phyloP scores from a whole-genome alignment of 2,797 vertebrate species.

The Trichosurus vulpecula region DNA sequence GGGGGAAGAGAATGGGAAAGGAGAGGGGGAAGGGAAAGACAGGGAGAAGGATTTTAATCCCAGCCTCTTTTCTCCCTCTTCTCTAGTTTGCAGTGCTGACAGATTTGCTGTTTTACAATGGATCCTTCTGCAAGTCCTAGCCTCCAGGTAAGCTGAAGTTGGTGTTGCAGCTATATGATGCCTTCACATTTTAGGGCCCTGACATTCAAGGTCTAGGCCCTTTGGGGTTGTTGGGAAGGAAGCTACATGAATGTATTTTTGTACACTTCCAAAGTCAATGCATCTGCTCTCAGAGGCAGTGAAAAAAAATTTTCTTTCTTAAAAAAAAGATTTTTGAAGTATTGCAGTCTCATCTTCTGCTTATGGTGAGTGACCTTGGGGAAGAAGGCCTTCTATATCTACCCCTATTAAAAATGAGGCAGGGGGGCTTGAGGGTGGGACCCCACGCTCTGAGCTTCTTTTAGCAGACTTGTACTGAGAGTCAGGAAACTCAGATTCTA shows the following conservation, averaged over 20 bases:
- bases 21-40: background rate
- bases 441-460: slow-evolving; percentile 65
- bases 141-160: slow-evolving; percentile 73
- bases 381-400: slow-evolving; percentile 71
- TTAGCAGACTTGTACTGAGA: background rate
- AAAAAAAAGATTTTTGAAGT: slow-evolving; percentile 63
- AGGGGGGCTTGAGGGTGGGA: background rate
- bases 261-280: background rate
- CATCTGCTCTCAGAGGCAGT: background rate
- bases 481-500: background rate
- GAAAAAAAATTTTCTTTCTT: background rate
- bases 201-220: background rate
- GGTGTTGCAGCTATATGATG: background rate
- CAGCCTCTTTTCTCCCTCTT: slow-evolving; percentile 21
- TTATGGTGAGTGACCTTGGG: slow-evolving; percentile 74
- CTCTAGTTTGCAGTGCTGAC: slow-evolving; percentile 72
- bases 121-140: slow-evolving; percentile 77
- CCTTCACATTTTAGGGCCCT: background rate
- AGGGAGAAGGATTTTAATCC: background rate
- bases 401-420: background rate
- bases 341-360: slow-evolving; percentile 77
- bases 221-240: background rate
- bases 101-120: slow-evolving; percentile 78
- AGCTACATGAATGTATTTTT: background rate
- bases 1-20: background rate